Percentiles rank a stretch among this genome's conserved stretches.
phyloP scores from a whole-genome alignment of 2,888 invertebrate species.

The Steinernema carpocapsae region DNA sequence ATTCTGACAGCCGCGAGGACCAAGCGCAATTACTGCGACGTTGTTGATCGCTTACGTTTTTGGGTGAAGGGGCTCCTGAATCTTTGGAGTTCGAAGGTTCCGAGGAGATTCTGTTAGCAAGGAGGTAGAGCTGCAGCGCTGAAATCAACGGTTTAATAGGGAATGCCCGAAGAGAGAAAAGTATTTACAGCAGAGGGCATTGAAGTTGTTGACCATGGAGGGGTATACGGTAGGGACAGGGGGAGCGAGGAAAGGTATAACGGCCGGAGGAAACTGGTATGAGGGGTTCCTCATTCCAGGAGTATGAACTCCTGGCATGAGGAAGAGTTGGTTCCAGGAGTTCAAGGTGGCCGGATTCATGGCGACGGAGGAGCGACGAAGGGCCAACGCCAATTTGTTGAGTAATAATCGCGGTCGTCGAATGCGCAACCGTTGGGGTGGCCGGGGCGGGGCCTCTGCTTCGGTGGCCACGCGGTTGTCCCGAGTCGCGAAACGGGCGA shows the following conservation, averaged over 20 bases:
- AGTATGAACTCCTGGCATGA: too few species aligned
- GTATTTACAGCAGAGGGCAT: conserved; percentile 26
- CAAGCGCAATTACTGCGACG: neutral
- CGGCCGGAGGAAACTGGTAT: neutral
- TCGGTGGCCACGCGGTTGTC: conserved; percentile 2
- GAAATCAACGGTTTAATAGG: too few species aligned
- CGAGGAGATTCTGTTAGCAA: conserved; percentile 15
- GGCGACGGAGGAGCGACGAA: neutral
- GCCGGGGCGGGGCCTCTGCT: neutral
- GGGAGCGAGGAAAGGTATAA: neutral
- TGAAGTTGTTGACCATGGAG: conserved; percentile 3
- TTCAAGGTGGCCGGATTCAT: conserved; percentile 8
- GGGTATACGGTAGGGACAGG: conserved; percentile 20
- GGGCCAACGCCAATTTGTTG: conserved; percentile 17
- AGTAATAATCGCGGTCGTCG: neutral
- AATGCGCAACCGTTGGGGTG: conserved; percentile 33
- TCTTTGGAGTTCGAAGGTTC: neutral
- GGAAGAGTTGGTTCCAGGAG: conserved; percentile 1
- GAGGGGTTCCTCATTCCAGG: conserved; percentile 5
- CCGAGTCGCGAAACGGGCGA: neutral
- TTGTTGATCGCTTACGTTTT: conserved; percentile 25
- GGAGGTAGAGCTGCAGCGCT: conserved; percentile 23
- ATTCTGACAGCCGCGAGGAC: conserved; percentile 10
- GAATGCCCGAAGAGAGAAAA: neutral
- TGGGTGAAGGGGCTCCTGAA: neutral